Evolutionary conservation across 2,113 vertebrate species (phyloP).

Genomic region (Pelmatolapia mariae): DNA sequence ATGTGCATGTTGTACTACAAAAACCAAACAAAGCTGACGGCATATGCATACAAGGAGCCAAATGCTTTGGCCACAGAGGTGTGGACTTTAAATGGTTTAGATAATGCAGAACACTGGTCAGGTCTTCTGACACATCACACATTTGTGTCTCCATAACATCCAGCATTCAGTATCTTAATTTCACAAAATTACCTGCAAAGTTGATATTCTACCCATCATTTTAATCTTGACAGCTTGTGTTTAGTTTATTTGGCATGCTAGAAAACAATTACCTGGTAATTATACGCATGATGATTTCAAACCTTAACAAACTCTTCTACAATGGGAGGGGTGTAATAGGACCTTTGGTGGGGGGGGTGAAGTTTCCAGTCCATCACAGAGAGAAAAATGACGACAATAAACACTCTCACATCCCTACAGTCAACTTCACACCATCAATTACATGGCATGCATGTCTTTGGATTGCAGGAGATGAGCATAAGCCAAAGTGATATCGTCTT

Average conservation of each 20-base stretch:
- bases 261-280: background rate
- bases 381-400: background rate
- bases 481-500: background rate
- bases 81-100: background rate
- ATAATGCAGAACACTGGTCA: background rate
- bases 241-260: background rate
- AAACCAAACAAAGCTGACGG: accelerated
- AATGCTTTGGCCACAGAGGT: background rate
- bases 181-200: background rate
- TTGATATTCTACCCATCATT: background rate
- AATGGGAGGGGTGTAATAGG: accelerated
- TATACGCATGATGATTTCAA: background rate
- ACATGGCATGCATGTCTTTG: background rate
- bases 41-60: background rate
- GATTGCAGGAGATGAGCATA: background rate
- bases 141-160: background rate
- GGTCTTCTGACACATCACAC: background rate
- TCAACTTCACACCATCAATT: background rate
- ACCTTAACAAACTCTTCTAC: background rate
- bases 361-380: background rate
- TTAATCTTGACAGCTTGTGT: accelerated
- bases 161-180: background rate
- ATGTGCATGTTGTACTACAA: accelerated
- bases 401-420: background rate
- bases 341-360: background rate